phyloP scores from a whole-genome alignment of 1,140 invertebrate genomes.

The Coenobita brevimanus region DNA sequence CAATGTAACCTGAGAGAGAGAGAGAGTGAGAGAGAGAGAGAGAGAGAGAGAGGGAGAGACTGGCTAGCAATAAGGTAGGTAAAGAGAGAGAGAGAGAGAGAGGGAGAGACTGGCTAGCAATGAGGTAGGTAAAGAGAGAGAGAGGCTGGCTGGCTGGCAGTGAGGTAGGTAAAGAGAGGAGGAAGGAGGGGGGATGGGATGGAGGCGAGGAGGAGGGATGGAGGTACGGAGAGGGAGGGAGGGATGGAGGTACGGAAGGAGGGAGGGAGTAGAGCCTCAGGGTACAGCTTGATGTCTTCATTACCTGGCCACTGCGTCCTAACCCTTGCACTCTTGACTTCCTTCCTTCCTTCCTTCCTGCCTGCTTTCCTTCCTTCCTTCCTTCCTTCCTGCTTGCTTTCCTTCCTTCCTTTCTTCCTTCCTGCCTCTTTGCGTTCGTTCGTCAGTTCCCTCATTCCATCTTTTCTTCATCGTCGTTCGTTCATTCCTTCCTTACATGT shows the following conservation, averaged over 20 bases:
- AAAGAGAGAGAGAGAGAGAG: not conserved
- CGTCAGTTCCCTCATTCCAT: no score
- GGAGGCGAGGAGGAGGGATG: conserved; percentile 13
- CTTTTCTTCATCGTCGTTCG: no score
- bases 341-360: not conserved
- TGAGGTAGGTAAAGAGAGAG: not conserved
- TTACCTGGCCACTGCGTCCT: conserved; percentile 22
- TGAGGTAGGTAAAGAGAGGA: not conserved
- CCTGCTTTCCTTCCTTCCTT: not conserved
- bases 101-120: no score
- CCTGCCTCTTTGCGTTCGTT: no score
- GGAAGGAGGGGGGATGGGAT: not conserved
- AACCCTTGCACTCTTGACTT: conserved; percentile 7
- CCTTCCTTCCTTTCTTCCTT: no score
- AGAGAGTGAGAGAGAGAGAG: not conserved
- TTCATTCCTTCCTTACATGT: no score
- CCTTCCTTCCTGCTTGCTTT: no score
- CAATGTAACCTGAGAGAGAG: not conserved
- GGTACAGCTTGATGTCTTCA: conserved; percentile 54
- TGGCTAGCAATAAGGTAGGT: not conserved
- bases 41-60: not conserved
- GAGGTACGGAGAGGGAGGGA: not conserved
- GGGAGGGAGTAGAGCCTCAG: conserved; percentile 16
- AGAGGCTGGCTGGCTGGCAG: not conserved
- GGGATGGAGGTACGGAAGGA: not conserved